Evolutionary conservation across 2,888 invertebrate genomes (phyloP).

Genomic region (Diadromus collaris): DNA sequence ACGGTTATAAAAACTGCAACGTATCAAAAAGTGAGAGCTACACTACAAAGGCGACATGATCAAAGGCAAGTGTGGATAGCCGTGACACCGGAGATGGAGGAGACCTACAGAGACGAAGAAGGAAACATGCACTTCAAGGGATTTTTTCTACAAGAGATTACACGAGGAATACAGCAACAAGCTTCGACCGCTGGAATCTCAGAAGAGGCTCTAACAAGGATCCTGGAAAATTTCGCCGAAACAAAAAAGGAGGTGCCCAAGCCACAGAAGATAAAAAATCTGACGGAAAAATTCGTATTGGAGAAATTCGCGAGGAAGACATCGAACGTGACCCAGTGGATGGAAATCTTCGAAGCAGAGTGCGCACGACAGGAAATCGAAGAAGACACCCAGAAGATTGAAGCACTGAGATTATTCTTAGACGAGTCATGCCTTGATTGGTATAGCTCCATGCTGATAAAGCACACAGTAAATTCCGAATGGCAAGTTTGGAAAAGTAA

Average conservation of each 20-base stretch:
- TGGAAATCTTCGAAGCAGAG: slow-evolving; percentile 53
- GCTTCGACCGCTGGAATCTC: not conserved
- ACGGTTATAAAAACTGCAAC: slow-evolving; percentile 6
- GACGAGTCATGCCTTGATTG: slow-evolving; percentile 11
- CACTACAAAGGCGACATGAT: slow-evolving; percentile 52
- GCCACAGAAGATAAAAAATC: slow-evolving; percentile 19
- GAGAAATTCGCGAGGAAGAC: slow-evolving; percentile 49
- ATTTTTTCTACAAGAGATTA: slow-evolving; percentile 29
- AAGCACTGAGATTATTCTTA: slow-evolving; percentile 17
- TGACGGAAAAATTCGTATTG: slow-evolving; percentile 47
- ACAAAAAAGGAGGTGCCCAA: slow-evolving; percentile 18
- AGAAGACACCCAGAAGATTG: slow-evolving; percentile 17
- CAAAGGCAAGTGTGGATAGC: slow-evolving; percentile 52
- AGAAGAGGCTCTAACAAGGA: slow-evolving; percentile 31
- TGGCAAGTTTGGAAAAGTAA: slow-evolving; percentile 19
- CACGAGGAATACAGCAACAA: not conserved
- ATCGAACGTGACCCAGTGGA: slow-evolving; percentile 47
- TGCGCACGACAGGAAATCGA: not conserved
- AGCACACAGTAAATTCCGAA: slow-evolving; percentile 3
- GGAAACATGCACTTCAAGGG: slow-evolving; percentile 47
- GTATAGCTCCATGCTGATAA: slow-evolving; percentile 33
- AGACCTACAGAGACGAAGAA: slow-evolving; percentile 48
- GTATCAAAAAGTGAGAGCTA: slow-evolving; percentile 43
- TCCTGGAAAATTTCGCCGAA: slow-evolving; percentile 27
- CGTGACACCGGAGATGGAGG: slow-evolving; percentile 14